Evolutionary conservation across 2,888 invertebrate species (phyloP).

Genomic region (Cacoxenus indagator): DNA sequence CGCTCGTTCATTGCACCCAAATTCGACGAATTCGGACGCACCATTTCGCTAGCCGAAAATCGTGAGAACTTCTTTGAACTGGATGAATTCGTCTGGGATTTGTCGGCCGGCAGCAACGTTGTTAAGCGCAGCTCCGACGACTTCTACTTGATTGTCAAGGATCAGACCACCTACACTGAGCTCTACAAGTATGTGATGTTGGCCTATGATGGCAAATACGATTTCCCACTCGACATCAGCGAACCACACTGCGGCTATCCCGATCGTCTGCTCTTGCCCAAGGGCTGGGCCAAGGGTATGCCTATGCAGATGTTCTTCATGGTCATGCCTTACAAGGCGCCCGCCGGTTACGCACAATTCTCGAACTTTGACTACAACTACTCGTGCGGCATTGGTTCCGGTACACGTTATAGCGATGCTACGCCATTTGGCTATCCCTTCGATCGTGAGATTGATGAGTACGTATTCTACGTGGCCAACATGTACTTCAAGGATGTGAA

Average conservation of each 20-base stretch:
- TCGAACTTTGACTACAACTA: constrained; percentile 71
- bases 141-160: constrained; percentile 72
- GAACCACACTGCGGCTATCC: constrained; percentile 75
- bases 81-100: constrained; percentile 75
- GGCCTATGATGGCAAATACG: constrained; percentile 71
- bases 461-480: constrained; percentile 77
- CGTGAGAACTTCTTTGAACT: constrained; percentile 78
- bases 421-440: constrained; percentile 82
- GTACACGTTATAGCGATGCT: constrained; percentile 74
- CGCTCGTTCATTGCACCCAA: constrained; percentile 81
- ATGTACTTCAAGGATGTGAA: constrained; percentile 77
- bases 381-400: constrained; percentile 74
- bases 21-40: constrained; percentile 73
- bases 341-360: constrained; percentile 57
- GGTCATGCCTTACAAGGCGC: constrained; percentile 72
- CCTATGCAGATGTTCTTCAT: constrained; percentile 76
- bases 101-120: constrained; percentile 72
- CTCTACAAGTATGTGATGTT: constrained; percentile 72
- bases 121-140: constrained; percentile 60
- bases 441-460: constrained; percentile 77
- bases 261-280: constrained; percentile 77
- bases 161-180: constrained; percentile 72
- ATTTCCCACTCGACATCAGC: constrained; percentile 70
- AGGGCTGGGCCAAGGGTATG: constrained; percentile 75
- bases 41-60: constrained; percentile 73